phyloP scores from a whole-genome alignment of 2,888 invertebrate genomes.

The Liopterus haemorrhoidalis region DNA sequence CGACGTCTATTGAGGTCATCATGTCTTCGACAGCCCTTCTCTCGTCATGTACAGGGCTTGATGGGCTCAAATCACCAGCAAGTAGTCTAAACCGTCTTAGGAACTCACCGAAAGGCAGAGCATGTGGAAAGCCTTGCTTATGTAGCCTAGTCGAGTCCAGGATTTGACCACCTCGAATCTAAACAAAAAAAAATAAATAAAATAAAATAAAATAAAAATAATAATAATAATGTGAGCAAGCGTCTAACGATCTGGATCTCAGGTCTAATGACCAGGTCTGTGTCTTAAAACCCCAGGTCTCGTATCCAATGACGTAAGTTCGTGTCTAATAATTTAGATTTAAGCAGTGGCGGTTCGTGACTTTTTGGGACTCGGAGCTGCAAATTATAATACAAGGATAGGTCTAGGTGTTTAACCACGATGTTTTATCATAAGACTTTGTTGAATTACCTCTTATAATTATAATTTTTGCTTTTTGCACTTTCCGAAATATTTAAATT shows the following conservation, averaged over 20 bases:
- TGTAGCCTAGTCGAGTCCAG: conserved; percentile 82
- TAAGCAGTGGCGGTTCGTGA: too few species aligned
- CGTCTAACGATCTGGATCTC: neutral
- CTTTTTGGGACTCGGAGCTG: too few species aligned
- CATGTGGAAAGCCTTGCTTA: conserved; percentile 91
- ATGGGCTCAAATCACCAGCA: conserved; percentile 44
- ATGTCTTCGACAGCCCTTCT: conserved; percentile 76
- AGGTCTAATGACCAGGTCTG: too few species aligned
- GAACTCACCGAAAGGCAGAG: conserved; percentile 83
- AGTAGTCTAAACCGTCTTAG: conserved; percentile 71
- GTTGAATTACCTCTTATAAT: too few species aligned
- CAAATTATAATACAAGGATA: too few species aligned
- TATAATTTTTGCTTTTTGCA: too few species aligned
- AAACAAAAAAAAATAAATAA: conserved; percentile 36
- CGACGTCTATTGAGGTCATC: conserved; percentile 74
- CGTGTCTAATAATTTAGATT: too few species aligned
- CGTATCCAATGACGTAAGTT: too few species aligned
- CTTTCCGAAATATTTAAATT: too few species aligned
- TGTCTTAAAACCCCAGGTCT: too few species aligned
- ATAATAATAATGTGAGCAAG: neutral
- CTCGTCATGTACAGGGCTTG: conserved; percentile 48
- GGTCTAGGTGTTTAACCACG: too few species aligned
- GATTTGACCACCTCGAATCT: conserved; percentile 87
- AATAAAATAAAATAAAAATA: neutral
- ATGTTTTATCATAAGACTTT: too few species aligned